These are phyloP conservation scores for Neoaliturus tenellus DNA, from an alignment of 2,888 invertebrate genomes.

Conservation along the genomic window DNA sequence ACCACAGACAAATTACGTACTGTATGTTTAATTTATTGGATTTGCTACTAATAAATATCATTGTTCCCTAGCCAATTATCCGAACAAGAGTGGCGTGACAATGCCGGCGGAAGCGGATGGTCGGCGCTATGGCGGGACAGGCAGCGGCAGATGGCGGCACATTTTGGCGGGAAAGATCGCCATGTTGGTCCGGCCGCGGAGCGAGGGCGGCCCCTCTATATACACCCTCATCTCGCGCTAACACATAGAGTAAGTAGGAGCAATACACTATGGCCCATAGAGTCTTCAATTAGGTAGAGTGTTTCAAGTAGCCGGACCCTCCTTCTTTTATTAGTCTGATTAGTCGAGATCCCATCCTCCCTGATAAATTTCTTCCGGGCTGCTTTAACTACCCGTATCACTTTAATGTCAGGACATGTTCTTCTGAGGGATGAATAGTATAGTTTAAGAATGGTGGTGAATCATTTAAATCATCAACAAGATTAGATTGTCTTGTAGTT, in stretches of 20 bases:
- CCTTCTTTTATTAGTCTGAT: background rate
- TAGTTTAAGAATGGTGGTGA: too few relatives aligned
- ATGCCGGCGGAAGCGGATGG: background rate
- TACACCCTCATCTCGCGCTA: background rate
- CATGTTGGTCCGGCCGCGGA: background rate
- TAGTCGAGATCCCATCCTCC: background rate
- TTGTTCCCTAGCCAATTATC: background rate
- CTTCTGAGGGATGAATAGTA: too few relatives aligned
- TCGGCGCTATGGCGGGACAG: background rate
- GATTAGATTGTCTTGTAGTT: too few relatives aligned
- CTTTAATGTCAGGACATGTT: background rate
- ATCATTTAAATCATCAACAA: too few relatives aligned
- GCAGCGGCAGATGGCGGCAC: slow-evolving; percentile 16
- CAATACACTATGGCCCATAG: background rate
- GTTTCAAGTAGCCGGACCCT: background rate
- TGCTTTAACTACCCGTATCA: background rate
- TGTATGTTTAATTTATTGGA: background rate
- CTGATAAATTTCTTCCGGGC: background rate
- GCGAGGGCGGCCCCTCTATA: slow-evolving; percentile 6
- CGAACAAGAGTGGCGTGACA: background rate
- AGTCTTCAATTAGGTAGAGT: background rate
- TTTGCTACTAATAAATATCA: background rate
- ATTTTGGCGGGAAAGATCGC: slow-evolving; percentile 19
- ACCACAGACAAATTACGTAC: too few relatives aligned
- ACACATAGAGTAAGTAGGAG: background rate